phyloP scores from a whole-genome alignment of 2,797 vertebrate species.

The Chromis chromis region DNA sequence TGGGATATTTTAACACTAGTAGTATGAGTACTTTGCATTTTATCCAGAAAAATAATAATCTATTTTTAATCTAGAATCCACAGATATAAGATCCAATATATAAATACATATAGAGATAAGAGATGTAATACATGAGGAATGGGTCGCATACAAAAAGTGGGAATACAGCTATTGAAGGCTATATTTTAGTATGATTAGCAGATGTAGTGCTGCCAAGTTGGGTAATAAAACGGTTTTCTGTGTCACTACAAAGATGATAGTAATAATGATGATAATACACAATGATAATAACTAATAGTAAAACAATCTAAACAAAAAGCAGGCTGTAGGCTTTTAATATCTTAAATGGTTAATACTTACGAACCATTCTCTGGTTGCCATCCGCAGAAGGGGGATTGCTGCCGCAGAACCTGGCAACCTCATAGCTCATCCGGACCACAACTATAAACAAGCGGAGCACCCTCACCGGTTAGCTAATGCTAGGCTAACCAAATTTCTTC shows the following conservation, averaged over 20 bases:
- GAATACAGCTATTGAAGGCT: background rate
- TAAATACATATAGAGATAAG: too few relatives aligned
- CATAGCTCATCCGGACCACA: constrained; percentile 15
- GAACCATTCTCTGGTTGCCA: background rate
- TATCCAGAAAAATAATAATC: too few relatives aligned
- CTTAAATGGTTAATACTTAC: background rate
- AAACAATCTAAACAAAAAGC: background rate
- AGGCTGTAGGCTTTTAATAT: background rate
- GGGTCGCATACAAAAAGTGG: background rate
- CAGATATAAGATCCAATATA: too few relatives aligned
- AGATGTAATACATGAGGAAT: background rate
- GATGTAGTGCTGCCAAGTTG: constrained; percentile 20
- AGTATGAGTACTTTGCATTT: background rate
- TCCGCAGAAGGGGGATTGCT: constrained; percentile 28
- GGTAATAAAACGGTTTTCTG: background rate
- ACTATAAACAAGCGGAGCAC: constrained; percentile 58
- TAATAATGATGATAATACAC: too few relatives aligned
- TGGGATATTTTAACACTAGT: background rate
- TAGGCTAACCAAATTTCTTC: constrained; percentile 36
- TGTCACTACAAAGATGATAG: too few relatives aligned
- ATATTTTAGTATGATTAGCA: background rate
- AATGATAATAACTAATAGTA: too few relatives aligned
- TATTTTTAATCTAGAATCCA: too few relatives aligned
- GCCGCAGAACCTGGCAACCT: constrained; percentile 67
- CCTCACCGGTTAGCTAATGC: constrained; percentile 30